A percentile compares a stretch with the other conserved stretches of the same genome.
Evolutionary conservation across 2,888 invertebrate genomes (phyloP).

Genomic region (Rugalucina vietnamica): DNA sequence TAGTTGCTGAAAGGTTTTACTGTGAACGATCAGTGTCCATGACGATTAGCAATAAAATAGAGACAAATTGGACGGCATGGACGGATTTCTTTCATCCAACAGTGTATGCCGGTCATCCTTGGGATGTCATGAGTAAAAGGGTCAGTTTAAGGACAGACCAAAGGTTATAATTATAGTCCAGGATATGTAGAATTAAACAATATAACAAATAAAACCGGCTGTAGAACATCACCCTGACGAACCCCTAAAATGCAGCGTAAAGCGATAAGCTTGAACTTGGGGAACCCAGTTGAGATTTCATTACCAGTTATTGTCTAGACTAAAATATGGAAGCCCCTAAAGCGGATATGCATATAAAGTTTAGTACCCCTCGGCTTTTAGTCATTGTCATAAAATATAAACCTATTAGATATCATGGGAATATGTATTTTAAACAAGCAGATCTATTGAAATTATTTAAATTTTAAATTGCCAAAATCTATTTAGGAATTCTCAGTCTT

Average conservation of each 20-base stretch:
- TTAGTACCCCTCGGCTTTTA: neutral
- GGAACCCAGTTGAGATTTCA: neutral
- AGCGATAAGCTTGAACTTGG: neutral
- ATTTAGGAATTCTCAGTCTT: neutral
- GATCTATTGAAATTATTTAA: neutral
- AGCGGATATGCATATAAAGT: conserved; percentile 8
- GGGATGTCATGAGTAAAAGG: neutral
- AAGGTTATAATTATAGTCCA: neutral
- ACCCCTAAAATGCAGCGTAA: neutral
- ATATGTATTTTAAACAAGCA: neutral
- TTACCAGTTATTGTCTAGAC: neutral
- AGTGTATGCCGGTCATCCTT: neutral
- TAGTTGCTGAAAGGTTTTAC: conserved; percentile 1
- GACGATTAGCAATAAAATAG: conserved; percentile 12
- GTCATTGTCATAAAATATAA: neutral
- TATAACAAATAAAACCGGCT: conserved; percentile 7
- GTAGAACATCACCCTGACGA: conserved; percentile 4
- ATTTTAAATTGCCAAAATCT: neutral
- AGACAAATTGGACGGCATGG: neutral
- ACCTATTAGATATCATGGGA: conserved; percentile 6
- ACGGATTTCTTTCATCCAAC: neutral
- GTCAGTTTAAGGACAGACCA: conserved; percentile 1
- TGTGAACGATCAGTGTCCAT: neutral
- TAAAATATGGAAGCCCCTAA: neutral
- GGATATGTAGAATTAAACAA: conserved; percentile 1